phyloP scores from a whole-genome alignment of 2,113 vertebrate species.

The Chaetura pelagica region DNA sequence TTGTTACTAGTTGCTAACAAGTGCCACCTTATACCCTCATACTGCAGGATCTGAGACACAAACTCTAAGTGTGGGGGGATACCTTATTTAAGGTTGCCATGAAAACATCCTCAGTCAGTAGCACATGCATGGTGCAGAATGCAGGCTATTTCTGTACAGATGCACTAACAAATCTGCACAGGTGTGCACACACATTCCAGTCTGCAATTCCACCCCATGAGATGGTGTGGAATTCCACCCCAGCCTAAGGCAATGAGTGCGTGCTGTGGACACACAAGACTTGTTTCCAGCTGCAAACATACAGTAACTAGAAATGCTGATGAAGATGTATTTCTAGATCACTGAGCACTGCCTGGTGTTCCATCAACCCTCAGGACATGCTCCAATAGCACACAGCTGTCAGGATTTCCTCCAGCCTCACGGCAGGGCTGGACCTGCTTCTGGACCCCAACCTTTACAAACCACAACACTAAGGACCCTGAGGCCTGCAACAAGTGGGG shows the following conservation, averaged over 20 bases:
- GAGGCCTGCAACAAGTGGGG: no score
- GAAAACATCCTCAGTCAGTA: no score
- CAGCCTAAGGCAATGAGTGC: neutral
- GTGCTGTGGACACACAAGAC: neutral
- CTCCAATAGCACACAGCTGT: neutral
- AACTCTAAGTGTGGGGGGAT: neutral
- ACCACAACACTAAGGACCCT: neutral
- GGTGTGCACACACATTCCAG: no score
- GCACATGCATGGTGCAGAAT: fast-evolving
- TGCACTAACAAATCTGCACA: no score
- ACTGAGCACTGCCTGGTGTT: neutral
- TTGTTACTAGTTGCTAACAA: neutral
- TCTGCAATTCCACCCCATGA: neutral
- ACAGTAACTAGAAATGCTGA: neutral
- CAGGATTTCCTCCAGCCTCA: neutral
- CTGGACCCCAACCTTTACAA: neutral
- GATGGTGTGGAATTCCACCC: no score
- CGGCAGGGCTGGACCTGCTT: neutral
- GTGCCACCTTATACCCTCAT: neutral
- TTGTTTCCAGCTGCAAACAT: neutral
- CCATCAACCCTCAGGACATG: neutral
- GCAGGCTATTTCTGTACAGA: neutral
- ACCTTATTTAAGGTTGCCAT: no score
- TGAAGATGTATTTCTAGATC: neutral
- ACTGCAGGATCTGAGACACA: fast-evolving